These are phyloP conservation scores for Capra hircus DNA, from an alignment of 2,113 vertebrate genomes.

Conservation along the genomic window DNA sequence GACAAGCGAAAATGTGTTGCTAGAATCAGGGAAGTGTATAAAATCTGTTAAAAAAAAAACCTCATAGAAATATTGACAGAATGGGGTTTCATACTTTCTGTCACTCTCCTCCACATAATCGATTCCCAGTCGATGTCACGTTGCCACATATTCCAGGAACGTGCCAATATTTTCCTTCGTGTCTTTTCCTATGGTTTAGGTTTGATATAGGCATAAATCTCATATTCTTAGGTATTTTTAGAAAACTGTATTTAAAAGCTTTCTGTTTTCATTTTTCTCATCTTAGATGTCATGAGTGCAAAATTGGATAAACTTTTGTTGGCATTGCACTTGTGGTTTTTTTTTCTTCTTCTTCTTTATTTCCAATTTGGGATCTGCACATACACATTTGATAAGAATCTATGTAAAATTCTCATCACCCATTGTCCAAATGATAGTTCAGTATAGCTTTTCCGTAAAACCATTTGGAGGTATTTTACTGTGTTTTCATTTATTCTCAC, in stretches of 20 bases:
- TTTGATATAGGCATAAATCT: background rate
- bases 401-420: background rate
- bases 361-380: background rate
- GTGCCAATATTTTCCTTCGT: background rate
- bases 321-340: background rate
- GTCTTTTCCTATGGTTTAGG: background rate
- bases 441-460: background rate
- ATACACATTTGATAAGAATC: background rate
- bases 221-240: background rate
- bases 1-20: background rate
- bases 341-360: background rate
- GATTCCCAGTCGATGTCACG: too few species aligned
- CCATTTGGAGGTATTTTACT: background rate
- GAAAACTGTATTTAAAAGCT: background rate
- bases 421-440: background rate
- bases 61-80: background rate
- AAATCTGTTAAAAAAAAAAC: background rate
- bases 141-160: background rate
- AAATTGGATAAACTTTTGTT: background rate
- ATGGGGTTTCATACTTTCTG: background rate
- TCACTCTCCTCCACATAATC: background rate
- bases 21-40: background rate
- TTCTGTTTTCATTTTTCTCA: background rate
- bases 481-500: background rate
- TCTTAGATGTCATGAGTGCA: background rate